phyloP scores from a whole-genome alignment of 2,797 vertebrate species.

The Enteromius trimaculatus region DNA sequence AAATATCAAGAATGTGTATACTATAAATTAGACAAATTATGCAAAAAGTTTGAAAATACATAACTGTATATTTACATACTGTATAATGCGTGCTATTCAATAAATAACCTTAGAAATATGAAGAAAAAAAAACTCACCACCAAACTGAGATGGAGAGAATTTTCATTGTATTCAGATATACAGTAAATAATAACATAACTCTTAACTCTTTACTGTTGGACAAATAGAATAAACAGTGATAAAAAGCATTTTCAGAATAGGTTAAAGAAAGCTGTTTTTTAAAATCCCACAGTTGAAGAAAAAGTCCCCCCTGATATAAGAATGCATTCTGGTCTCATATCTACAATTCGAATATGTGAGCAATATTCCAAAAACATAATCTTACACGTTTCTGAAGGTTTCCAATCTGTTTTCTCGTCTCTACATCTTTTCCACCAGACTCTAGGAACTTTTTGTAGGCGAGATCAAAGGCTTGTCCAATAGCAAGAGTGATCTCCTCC shows the following conservation, averaged over 20 bases:
- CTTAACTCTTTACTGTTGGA: not conserved
- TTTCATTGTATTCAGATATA: not conserved
- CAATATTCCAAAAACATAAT: not conserved
- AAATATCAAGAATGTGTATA: not conserved
- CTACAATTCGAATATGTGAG: not conserved
- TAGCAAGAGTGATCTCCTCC: conserved; percentile 89
- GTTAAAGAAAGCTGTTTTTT: not conserved
- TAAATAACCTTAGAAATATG: not conserved
- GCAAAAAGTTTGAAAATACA: not conserved
- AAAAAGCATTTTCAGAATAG: not conserved
- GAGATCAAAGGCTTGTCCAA: conserved; percentile 89
- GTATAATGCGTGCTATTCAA: not conserved
- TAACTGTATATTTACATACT: not conserved
- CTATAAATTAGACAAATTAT: not conserved
- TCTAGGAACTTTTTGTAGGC: conserved; percentile 90
- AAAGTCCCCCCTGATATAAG: not conserved
- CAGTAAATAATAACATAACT: not conserved
- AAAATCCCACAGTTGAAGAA: not conserved
- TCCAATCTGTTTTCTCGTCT: conserved; percentile 88
- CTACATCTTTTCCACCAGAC: conserved; percentile 88
- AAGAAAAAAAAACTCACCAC: no score
- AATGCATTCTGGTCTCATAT: not conserved
- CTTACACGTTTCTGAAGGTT: conserved; percentile 88
- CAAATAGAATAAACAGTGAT: not conserved
- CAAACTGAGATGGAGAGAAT: not conserved